These are phyloP conservation scores for Spisula solida DNA, from an alignment of 2,888 invertebrate species.

Conservation along the genomic window DNA sequence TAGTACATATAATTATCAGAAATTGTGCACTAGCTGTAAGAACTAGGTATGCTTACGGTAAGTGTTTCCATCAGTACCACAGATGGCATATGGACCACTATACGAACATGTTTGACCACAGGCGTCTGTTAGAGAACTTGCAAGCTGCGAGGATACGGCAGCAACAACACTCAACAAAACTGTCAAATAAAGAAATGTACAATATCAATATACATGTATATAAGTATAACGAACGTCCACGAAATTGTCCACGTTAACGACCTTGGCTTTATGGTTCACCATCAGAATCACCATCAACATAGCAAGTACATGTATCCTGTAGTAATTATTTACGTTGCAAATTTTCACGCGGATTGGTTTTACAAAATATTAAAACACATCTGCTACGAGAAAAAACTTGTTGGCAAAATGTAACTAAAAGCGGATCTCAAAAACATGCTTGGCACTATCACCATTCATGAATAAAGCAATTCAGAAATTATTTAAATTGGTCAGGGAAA, in stretches of 20 bases:
- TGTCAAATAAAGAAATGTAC: neutral
- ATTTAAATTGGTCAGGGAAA: no score
- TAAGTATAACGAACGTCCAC: neutral
- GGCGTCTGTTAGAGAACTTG: neutral
- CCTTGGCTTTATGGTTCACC: neutral
- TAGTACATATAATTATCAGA: no score
- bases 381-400: no score
- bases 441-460: neutral
- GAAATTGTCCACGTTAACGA: neutral
- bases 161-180: constrained; percentile 20
- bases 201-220: neutral
- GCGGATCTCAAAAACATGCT: no score
- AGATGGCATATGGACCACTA: neutral
- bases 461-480: no score
- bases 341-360: neutral
- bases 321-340: neutral
- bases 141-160: neutral
- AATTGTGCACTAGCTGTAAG: no score
- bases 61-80: constrained; percentile 42
- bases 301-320: neutral
- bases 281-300: neutral
- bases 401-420: no score
- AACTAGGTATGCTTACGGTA: constrained; percentile 25
- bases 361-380: no score
- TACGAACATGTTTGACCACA: neutral